Percentiles rank a stretch among this genome's conserved stretches.
phyloP scores from a whole-genome alignment of 2,113 vertebrate species.

The Loxodonta africana region DNA sequence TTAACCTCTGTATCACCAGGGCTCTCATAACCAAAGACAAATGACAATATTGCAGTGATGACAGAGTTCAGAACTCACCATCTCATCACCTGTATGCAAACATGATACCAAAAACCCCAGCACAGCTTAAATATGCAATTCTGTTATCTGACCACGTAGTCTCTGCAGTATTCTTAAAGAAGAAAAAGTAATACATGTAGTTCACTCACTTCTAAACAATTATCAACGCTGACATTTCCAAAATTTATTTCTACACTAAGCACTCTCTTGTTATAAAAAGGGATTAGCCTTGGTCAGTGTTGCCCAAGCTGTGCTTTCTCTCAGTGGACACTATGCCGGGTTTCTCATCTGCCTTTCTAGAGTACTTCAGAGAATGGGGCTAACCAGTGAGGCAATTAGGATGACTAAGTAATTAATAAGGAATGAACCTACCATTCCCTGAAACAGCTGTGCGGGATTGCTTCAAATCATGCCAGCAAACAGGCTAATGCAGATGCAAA shows the following conservation, averaged over 20 bases:
- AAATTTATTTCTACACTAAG: constrained; percentile 13
- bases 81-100: neutral
- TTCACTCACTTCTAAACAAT: constrained; percentile 9
- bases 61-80: neutral
- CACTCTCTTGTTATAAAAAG: neutral
- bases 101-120: neutral
- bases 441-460: constrained; percentile 50
- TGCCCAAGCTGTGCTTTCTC: neutral
- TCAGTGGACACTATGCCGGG: neutral
- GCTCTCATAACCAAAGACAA: neutral
- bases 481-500: neutral
- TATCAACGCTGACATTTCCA: neutral
- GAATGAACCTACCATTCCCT: neutral
- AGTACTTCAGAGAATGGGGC: neutral
- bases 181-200: neutral
- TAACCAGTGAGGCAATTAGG: constrained; percentile 40
- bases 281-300: neutral
- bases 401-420: constrained; percentile 62
- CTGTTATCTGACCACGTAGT: neutral
- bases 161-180: neutral
- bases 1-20: too few species aligned
- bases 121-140: neutral
- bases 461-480: neutral
- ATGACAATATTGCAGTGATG: neutral
- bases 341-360: constrained; percentile 26